Evolutionary conservation across 92 coral and sea anemone species (phyloP).

Genomic region (Zoanthus sociatus): DNA sequence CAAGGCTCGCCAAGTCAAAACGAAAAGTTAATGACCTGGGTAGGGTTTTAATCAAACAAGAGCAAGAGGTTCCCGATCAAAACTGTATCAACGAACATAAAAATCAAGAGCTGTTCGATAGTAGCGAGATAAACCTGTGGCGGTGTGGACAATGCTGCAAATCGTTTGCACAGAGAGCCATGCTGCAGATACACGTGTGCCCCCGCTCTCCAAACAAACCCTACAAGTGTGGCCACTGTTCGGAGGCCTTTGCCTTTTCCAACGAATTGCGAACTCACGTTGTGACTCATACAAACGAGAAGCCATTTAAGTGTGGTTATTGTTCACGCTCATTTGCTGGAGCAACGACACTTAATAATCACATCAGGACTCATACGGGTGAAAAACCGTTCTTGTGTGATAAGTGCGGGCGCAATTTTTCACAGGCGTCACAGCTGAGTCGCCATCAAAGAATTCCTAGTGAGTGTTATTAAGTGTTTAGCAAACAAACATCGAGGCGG

Average conservation of each 20-base stretch:
- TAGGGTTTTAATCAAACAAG: constrained; percentile 6
- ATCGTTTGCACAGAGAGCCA: constrained; percentile 86
- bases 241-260: constrained; percentile 77
- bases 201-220: constrained; percentile 79
- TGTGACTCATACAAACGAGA: constrained; percentile 92
- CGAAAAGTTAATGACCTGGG: not conserved
- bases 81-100: constrained; percentile 2
- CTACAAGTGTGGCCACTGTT: constrained; percentile 92
- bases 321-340: constrained; percentile 96
- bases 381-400: constrained; percentile 93
- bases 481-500: not conserved
- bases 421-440: constrained; percentile 98
- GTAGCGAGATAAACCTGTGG: constrained; percentile 79
- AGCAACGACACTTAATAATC: constrained; percentile 95
- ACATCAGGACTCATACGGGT: constrained; percentile 96
- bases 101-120: constrained; percentile 28
- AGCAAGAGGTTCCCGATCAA: constrained; percentile 13
- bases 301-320: constrained; percentile 97
- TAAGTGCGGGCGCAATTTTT: constrained; percentile 84
- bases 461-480: constrained; percentile 57
- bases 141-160: constrained; percentile 91
- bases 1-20: not conserved
- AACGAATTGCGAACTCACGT: constrained; percentile 98
- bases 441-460: constrained; percentile 87
- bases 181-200: constrained; percentile 89